Conservation (phyloP, 2,113 vertebrate genomes). For the Leptodactylus fuscus region DNA sequence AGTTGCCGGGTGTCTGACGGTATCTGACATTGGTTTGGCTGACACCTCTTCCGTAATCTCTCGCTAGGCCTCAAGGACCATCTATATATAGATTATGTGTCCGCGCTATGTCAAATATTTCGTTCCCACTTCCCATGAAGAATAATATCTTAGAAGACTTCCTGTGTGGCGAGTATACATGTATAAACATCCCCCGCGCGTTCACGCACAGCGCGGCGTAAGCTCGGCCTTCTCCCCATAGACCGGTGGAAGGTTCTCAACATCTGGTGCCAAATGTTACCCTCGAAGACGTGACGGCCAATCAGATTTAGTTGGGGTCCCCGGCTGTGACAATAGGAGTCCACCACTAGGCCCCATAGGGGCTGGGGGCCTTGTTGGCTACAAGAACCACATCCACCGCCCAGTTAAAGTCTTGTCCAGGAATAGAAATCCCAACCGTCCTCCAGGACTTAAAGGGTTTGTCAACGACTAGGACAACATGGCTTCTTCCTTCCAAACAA, state of each 20-base stretch:
- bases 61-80: background rate
- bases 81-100: background rate
- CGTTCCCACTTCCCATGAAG: background rate
- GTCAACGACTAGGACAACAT: background rate
- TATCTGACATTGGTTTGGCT: background rate
- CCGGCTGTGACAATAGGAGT: too few relatives aligned
- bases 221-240: background rate
- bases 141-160: background rate
- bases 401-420: background rate
- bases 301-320: too few relatives aligned
- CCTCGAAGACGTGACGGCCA: background rate
- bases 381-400: background rate
- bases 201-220: background rate
- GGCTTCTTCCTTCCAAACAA: background rate
- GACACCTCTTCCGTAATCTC: background rate
- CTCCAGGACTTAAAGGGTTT: too few relatives aligned
- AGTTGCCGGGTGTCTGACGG: background rate
- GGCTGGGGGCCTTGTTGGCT: background rate
- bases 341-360: too few relatives aligned
- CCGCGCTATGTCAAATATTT: background rate
- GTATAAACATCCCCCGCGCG: background rate
- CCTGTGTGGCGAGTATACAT: background rate
- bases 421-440: too few relatives aligned
- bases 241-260: background rate
- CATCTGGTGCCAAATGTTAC: background rate